Percentiles rank a stretch among this genome's conserved stretches.
Evolutionary conservation across 2,888 invertebrate genomes (phyloP).

Genomic region (Pristionchus japonicus): DNA sequence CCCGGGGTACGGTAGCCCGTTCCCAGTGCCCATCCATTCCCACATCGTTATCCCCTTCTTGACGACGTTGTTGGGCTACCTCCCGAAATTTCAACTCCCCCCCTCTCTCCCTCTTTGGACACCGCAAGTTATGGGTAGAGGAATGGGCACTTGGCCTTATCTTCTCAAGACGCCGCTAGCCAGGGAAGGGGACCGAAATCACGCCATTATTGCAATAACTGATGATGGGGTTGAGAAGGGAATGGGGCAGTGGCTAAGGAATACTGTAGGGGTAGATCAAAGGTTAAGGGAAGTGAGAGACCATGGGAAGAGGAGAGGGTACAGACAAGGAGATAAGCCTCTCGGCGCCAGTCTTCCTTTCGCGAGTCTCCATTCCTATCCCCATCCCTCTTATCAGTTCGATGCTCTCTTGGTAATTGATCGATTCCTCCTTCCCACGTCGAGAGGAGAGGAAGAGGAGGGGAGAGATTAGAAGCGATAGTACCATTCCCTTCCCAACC

Average conservation of each 20-base stretch:
- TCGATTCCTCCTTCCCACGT: not conserved
- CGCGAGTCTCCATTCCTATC: not conserved
- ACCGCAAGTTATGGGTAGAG: not conserved
- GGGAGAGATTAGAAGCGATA: not conserved
- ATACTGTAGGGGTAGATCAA: not conserved
- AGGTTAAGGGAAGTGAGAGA: not conserved
- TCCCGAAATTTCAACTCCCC: not conserved
- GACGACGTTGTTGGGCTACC: not conserved
- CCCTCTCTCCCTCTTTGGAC: no score
- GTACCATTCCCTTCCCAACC: not conserved
- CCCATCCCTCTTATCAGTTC: not conserved
- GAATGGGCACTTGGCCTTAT: not conserved
- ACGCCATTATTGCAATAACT: not conserved
- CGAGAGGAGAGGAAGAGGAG: not conserved
- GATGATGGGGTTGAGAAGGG: not conserved
- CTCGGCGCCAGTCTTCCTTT: not conserved
- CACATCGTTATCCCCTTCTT: not conserved
- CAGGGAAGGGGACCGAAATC: not conserved
- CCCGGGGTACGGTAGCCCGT: not conserved
- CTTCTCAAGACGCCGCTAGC: not conserved
- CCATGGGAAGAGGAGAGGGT: not conserved
- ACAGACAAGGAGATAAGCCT: not conserved
- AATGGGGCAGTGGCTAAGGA: not conserved
- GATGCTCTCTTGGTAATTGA: conserved; percentile 28
- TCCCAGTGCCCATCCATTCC: not conserved